phyloP scores from a whole-genome alignment of 2,888 invertebrate genomes.

The Osmoderma eremita region DNA sequence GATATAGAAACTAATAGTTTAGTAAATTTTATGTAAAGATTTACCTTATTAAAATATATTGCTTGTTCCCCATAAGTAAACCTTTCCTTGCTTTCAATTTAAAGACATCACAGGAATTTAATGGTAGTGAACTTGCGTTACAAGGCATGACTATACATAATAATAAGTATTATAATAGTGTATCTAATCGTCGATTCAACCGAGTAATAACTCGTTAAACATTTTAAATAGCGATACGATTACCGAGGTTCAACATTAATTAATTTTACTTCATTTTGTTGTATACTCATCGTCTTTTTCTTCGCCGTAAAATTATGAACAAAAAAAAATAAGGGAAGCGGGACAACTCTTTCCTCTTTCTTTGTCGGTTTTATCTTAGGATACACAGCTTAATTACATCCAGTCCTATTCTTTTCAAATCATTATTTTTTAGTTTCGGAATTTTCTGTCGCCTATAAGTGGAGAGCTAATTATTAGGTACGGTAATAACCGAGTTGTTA shows the following conservation, averaged over 20 bases:
- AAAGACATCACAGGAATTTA: too few species aligned
- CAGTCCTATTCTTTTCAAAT: constrained; percentile 3
- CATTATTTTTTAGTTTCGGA: background rate
- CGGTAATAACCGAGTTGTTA: constrained; percentile 27
- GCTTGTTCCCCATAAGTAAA: too few species aligned
- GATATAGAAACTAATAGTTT: too few species aligned
- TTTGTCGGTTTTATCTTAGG: background rate
- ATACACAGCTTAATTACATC: constrained; percentile 3
- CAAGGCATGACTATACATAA: background rate
- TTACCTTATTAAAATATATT: too few species aligned
- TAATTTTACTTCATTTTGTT: constrained; percentile 24
- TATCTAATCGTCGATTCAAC: constrained; percentile 29
- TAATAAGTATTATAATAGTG: constrained; percentile 9
- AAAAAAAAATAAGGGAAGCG: background rate
- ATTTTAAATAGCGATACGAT: constrained; percentile 38
- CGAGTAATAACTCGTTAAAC: constrained; percentile 38
- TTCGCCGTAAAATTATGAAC: background rate
- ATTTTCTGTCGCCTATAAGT: constrained; percentile 13
- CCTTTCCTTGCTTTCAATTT: too few species aligned
- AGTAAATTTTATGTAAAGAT: too few species aligned
- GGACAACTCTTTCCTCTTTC: background rate
- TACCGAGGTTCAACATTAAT: constrained; percentile 29
- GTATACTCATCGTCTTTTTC: constrained; percentile 4
- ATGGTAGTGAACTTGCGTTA: too few species aligned
- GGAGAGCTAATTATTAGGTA: constrained; percentile 28